phyloP scores from a whole-genome alignment of 2,888 invertebrate genomes.

The Tinea trinotella region DNA sequence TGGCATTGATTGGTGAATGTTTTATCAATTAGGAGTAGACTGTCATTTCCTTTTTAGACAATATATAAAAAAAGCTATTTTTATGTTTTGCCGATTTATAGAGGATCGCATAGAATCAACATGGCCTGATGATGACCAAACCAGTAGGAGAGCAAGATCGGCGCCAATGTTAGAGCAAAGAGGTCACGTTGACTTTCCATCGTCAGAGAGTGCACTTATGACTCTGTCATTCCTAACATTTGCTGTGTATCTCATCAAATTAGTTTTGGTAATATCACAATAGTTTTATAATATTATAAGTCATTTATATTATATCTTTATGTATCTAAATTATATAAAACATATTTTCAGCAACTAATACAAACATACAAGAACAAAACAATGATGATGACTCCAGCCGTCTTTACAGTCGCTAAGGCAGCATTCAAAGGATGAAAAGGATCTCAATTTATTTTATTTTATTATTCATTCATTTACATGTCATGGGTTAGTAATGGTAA shows the following conservation, averaged over 20 bases:
- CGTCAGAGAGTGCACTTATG: constrained; percentile 85
- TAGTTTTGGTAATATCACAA: constrained; percentile 77
- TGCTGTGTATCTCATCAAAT: constrained; percentile 86
- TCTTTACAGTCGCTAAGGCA: constrained; percentile 51
- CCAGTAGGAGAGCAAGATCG: constrained; percentile 33
- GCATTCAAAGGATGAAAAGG: constrained; percentile 23
- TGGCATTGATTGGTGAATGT: too few species aligned
- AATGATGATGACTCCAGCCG: constrained; percentile 58
- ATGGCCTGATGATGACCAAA: constrained; percentile 54
- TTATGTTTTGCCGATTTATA: too few species aligned
- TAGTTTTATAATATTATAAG: too few species aligned
- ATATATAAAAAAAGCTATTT: too few species aligned
- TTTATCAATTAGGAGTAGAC: too few species aligned
- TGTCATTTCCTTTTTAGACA: too few species aligned
- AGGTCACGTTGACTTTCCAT: constrained; percentile 81
- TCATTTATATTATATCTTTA: too few species aligned
- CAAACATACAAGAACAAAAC: constrained; percentile 76
- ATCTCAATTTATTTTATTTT: too few species aligned
- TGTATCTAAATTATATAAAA: not conserved
- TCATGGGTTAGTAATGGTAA: too few species aligned
- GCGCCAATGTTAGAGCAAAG: constrained; percentile 40
- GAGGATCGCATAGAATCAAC: constrained; percentile 39
- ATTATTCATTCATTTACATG: too few species aligned
- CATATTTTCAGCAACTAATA: constrained; percentile 75
- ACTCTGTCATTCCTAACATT: constrained; percentile 89